These are phyloP conservation scores for Paralichthys olivaceus DNA, from an alignment of 2,113 vertebrate species.

Conservation along the genomic window DNA sequence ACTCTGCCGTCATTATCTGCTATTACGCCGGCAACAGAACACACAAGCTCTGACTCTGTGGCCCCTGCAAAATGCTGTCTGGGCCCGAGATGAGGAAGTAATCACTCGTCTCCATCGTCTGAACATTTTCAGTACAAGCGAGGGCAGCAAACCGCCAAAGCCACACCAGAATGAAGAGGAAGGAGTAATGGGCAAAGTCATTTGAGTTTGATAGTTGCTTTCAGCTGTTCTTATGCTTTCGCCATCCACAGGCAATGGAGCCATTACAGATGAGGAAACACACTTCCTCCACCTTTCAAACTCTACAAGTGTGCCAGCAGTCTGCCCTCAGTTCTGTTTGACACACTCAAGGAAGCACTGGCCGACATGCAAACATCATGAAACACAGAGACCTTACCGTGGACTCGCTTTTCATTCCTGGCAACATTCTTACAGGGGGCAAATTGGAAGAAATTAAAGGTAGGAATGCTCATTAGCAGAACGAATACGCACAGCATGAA, in stretches of 20 bases:
- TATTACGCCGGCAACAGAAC: conserved; percentile 65
- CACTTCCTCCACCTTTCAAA: conserved; percentile 5
- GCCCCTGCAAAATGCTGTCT: conserved; percentile 37
- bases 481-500: not conserved
- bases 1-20: conserved; percentile 68
- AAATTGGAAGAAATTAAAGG: not conserved
- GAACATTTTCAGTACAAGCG: conserved; percentile 48
- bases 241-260: conserved; percentile 9
- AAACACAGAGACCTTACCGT: not conserved
- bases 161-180: conserved; percentile 43
- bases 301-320: not conserved
- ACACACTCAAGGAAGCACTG: not conserved
- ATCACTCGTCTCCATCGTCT: conserved; percentile 49
- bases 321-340: conserved; percentile 4
- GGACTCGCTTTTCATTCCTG: not conserved
- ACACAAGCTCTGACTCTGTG: conserved; percentile 49
- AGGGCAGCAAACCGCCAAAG: conserved; percentile 44
- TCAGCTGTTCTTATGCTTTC: conserved; percentile 47
- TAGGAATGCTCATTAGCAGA: not conserved
- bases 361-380: not conserved
- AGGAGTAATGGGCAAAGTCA: conserved; percentile 42
- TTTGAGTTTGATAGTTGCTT: conserved; percentile 55
- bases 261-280: not conserved
- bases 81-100: conserved; percentile 50
- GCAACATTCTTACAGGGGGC: not conserved